phyloP scores from a whole-genome alignment of 2,113 vertebrate genomes.

The Spermophilus dauricus region DNA sequence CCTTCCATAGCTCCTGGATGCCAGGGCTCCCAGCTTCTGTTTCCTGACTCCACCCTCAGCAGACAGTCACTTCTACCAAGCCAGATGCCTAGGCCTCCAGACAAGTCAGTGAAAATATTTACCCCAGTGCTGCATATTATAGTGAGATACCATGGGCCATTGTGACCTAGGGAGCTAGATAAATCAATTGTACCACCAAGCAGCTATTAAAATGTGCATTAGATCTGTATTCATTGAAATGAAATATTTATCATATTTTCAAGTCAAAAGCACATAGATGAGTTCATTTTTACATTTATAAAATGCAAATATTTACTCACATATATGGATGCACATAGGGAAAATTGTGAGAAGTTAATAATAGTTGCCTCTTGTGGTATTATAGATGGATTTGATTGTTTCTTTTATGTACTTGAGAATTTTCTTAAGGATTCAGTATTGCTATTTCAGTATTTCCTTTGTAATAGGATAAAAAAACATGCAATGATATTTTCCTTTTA shows the following conservation, averaged over 20 bases:
- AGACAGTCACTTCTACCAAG: neutral
- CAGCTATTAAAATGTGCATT: neutral
- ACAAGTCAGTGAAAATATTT: neutral
- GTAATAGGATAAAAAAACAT: conserved; percentile 16
- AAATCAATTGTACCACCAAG: neutral
- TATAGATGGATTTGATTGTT: neutral
- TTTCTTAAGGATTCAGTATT: neutral
- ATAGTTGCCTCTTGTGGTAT: neutral
- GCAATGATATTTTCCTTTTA: neutral
- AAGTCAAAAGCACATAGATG: neutral
- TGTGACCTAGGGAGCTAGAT: neutral
- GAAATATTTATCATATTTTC: neutral
- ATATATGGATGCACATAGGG: neutral
- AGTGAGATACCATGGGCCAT: neutral
- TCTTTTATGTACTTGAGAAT: neutral
- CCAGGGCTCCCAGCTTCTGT: neutral
- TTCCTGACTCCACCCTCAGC: neutral
- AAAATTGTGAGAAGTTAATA: neutral
- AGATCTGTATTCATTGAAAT: neutral
- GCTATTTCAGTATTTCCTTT: conserved; percentile 40
- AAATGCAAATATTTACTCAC: neutral
- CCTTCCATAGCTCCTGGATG: neutral
- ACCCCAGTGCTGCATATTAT: neutral
- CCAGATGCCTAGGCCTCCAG: neutral
- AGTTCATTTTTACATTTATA: neutral